A percentile compares a stretch with the other conserved stretches of the same genome.
phyloP scores from a whole-genome alignment of 2,888 invertebrate genomes.

The Eupithecia dodoneata region DNA sequence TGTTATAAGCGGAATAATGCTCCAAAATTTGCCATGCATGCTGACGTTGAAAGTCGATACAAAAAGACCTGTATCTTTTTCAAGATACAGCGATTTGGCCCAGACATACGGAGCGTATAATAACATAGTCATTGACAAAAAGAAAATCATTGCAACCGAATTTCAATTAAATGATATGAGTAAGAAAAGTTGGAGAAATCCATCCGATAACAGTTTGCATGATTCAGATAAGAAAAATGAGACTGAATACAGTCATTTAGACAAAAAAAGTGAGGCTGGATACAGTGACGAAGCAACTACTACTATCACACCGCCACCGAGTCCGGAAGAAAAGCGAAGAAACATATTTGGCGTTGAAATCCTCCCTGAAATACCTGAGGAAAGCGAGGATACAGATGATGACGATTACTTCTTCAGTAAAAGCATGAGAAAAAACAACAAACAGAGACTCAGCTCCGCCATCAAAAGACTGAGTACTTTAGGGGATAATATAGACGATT shows the following conservation, averaged over 20 bases:
- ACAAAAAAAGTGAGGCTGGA: constrained; percentile 52
- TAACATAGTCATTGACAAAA: constrained; percentile 61
- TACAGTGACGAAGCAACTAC: constrained; percentile 56
- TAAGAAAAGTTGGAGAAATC: constrained; percentile 79
- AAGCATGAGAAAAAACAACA: constrained; percentile 54
- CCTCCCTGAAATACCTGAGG: constrained; percentile 82
- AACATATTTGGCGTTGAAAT: constrained; percentile 81
- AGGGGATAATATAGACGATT: constrained; percentile 80
- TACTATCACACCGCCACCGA: constrained; percentile 76
- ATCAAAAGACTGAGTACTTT: constrained; percentile 81
- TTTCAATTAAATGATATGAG: constrained; percentile 73
- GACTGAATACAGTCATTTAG: constrained; percentile 48
- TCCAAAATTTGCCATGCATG: constrained; percentile 74
- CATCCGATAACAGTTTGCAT: constrained; percentile 73
- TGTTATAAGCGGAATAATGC: constrained; percentile 69
- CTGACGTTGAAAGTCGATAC: constrained; percentile 69
- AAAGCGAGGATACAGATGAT: constrained; percentile 72
- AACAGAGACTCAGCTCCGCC: constrained; percentile 71
- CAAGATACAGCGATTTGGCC: constrained; percentile 71
- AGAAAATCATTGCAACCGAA: constrained; percentile 63
- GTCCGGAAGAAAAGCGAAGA: constrained; percentile 77
- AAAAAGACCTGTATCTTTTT: constrained; percentile 63
- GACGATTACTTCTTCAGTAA: constrained; percentile 53
- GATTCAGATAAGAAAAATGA: constrained; percentile 58
- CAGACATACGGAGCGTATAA: constrained; percentile 72